A percentile compares a stretch with the other conserved stretches of the same genome.
Conservation (phyloP, 2,113 vertebrate species). For the Cathartes aura region DNA sequence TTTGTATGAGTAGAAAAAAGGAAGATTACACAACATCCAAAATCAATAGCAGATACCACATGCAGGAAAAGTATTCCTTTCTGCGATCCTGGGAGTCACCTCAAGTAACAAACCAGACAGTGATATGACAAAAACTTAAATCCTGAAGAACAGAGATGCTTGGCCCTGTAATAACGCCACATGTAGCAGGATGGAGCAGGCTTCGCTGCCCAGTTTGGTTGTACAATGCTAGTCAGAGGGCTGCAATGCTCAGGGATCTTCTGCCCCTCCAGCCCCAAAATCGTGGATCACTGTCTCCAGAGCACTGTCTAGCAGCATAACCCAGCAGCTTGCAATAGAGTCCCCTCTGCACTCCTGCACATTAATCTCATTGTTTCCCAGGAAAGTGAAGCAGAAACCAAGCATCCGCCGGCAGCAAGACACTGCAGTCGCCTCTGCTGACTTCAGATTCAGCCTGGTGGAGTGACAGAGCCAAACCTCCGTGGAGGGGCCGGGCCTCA, state of each 20-base stretch:
- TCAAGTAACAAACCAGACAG: not conserved
- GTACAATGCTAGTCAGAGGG: not conserved
- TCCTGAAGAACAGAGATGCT: not conserved
- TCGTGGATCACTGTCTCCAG: not conserved
- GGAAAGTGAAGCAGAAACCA: conserved; percentile 36
- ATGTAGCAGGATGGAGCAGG: not conserved
- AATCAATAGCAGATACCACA: not conserved
- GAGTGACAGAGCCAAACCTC: not conserved
- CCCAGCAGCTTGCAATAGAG: not conserved
- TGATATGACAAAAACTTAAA: not conserved
- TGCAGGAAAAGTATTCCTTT: not conserved
- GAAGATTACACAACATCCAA: not conserved
- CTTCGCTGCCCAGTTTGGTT: not conserved
- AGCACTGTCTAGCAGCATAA: not conserved
- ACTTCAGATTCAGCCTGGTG: not conserved
- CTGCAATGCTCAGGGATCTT: not conserved
- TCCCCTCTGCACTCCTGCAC: not conserved
- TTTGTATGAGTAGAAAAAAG: not conserved
- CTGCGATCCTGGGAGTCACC: not conserved
- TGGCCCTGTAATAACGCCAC: not conserved
- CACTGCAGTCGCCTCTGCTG: not conserved
- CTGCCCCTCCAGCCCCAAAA: no score
- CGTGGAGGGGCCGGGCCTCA: not conserved
- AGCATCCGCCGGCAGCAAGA: not conserved
- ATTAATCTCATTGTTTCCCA: not conserved